Base-by-base conservation (phyloP, 2,888 invertebrate genomes). In the Mystacides longicornis region DNA sequence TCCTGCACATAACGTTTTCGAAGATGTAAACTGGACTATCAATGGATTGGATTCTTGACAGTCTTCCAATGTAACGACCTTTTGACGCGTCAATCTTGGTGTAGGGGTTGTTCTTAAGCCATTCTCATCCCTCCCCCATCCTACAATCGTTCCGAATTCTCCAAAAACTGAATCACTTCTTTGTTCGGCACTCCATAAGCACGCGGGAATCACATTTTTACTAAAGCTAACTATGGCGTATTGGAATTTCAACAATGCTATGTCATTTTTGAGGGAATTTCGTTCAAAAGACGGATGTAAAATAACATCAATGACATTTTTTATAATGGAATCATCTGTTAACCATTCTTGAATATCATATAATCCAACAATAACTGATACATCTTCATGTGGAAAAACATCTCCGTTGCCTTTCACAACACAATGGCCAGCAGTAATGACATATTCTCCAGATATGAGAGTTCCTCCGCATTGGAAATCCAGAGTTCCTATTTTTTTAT, bases 91-190 rank as follows among this genome's bases (percentile, higher is more conserved):
- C 9, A 45, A 16, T 19, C 45, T 19, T 1, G 79, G 77, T 60
- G 71, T 69, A 2, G 66, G 63, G 16, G 67, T 63, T 45, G 69
- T 64, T 59, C 52, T 62, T n/a, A 67, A 63, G 2, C 69, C 70
- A 21, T 63, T 60, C 58, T 74, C 76, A 55, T 72, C 69, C 31
- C 65, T 66, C 3, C 73, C 78, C 81, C 81, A 82, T 5, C 81
- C 80, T 5, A 79, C 76, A 3, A 80, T 71, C n/a, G 71, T 69
- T 14, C 81, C 82, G 11, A 42, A 27, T 45, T 22, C 19, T 5
- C 54, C 57, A 23, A 48, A 37, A 1, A 57, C 21, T 7, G 31
- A 14, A 11, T 27, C 23, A 23, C 33, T 27, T 20, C 49, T 45
- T 5, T 45, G 21, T 19, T 43, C 23, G 20, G 37, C 52, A 1